phyloP scores from a whole-genome alignment of 2,888 invertebrate genomes.

The Odontothrips loti region DNA sequence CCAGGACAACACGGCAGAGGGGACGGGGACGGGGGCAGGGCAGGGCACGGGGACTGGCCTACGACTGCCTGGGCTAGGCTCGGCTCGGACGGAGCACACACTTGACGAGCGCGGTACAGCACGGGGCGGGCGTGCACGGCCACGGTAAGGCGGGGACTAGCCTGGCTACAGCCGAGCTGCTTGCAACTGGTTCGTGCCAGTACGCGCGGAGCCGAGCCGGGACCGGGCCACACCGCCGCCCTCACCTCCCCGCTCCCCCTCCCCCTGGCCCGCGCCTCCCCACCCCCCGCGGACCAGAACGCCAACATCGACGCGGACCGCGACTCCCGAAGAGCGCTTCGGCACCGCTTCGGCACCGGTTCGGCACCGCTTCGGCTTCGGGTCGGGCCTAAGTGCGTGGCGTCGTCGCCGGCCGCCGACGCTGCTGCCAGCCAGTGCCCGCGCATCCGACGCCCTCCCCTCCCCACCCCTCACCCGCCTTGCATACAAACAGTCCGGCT shows the following conservation, averaged over 20 bases:
- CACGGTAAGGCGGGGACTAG: neutral
- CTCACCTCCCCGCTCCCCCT: neutral
- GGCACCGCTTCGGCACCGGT: too few relatives aligned
- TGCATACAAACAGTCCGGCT: too few relatives aligned
- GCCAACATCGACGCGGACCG: neutral
- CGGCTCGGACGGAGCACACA: too few relatives aligned
- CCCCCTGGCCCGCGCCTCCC: neutral
- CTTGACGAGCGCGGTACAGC: too few relatives aligned
- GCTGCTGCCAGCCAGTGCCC: neutral
- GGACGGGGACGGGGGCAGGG: too few relatives aligned
- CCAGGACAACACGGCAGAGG: too few relatives aligned
- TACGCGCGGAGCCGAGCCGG: neutral
- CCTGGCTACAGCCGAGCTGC: neutral
- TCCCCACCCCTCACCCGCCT: neutral
- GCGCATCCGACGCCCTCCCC: neutral
- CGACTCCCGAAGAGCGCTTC: neutral
- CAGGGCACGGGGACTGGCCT: too few relatives aligned
- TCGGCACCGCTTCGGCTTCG: neutral
- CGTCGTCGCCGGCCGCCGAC: neutral
- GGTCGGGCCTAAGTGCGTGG: slow-evolving; percentile 16
- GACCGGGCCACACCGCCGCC: neutral
- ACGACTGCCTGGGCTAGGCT: neutral
- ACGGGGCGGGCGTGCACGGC: neutral
- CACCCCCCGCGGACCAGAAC: neutral
- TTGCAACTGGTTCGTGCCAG: slow-evolving; percentile 21